Evolutionary conservation across 1,140 invertebrate genomes (phyloP), one percentile per base, ranked within the genome.

Genomic region (Nymphalis io): DNA sequence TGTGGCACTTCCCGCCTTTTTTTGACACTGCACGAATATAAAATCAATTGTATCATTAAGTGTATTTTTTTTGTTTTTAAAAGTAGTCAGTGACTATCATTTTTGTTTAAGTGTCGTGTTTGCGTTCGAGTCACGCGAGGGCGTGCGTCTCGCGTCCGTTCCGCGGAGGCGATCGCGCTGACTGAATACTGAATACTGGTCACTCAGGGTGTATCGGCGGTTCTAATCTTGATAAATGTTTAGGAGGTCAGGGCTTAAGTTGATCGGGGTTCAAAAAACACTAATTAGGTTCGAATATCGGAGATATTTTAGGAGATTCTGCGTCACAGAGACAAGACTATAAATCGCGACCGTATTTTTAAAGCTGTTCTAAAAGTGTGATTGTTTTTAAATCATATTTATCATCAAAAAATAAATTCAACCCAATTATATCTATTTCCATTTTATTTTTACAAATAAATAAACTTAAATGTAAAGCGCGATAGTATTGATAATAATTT

Each of bases 151-250:
- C 81, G 87, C 82, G 81, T 20, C 73, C 85, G 70, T 76, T 70
- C 75, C 71, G 81, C 73, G 51, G 23, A 48, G 21, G 48, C 60
- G 60, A 63, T 51, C 60, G 46, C 60, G 33, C 60, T 78, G 80
- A 89, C 84, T 88, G 87, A 87, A 71, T 64, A 79, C 74, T 81
- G 75, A 33, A 20, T 20, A 51, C 79, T 85, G 88, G 88, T 88
- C 85, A 88, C 78, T 85, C 73, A 76, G 74, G 73, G 75, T 76
- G 73, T 82, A 88, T 89, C 84, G 88, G 78, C 85, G 85, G 81
- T 87, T 81, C 76, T 68, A 76, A 90, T 88, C 85, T 85, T 87
- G 84, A 88, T 88, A 85, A 82, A 73, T 68, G 68, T 76, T 83
- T 78, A 77, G 86, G 86, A 77, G 86, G 86, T 87, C 86, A 88